A percentile compares a stretch with the other conserved stretches of the same genome.
Evolutionary conservation across 2,113 vertebrate genomes (phyloP).

Genomic region (Rhinolophus ferrumequinum): DNA sequence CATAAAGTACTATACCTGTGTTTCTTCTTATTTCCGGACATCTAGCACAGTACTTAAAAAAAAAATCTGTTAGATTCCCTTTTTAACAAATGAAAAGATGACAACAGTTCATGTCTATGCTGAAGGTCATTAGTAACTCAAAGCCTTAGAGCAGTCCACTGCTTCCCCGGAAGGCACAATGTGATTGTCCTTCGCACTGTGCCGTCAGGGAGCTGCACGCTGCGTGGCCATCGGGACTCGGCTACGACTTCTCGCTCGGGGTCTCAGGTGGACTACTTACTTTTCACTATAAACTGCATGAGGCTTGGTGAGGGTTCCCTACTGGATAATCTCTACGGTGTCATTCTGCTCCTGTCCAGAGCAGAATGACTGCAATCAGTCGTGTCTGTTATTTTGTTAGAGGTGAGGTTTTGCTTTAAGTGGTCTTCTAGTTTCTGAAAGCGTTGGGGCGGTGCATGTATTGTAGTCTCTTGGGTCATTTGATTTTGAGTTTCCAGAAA

Average conservation of each 20-base stretch:
- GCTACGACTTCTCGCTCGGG: background rate
- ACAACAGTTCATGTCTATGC: background rate
- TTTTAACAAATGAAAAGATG: background rate
- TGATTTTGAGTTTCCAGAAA: background rate
- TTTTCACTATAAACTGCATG: background rate
- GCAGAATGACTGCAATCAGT: too few relatives aligned
- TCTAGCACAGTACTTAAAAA: background rate
- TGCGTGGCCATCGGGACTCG: accelerated
- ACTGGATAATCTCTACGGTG: background rate
- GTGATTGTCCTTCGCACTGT: accelerated
- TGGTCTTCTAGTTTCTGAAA: background rate
- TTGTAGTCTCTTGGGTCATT: background rate
- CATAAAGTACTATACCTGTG: background rate
- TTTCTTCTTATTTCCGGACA: background rate
- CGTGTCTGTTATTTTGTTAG: background rate
- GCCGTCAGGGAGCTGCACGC: background rate
- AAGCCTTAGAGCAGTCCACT: background rate
- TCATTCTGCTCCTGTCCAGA: background rate
- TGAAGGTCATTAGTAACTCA: background rate
- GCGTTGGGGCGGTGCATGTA: background rate
- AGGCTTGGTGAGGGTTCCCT: background rate
- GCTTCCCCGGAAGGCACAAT: background rate
- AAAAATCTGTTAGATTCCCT: background rate
- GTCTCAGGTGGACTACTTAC: background rate
- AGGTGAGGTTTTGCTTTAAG: constrained; percentile 2